Evolutionary conservation across 2,113 vertebrate species (phyloP).

Genomic region (Oncorhynchus keta): DNA sequence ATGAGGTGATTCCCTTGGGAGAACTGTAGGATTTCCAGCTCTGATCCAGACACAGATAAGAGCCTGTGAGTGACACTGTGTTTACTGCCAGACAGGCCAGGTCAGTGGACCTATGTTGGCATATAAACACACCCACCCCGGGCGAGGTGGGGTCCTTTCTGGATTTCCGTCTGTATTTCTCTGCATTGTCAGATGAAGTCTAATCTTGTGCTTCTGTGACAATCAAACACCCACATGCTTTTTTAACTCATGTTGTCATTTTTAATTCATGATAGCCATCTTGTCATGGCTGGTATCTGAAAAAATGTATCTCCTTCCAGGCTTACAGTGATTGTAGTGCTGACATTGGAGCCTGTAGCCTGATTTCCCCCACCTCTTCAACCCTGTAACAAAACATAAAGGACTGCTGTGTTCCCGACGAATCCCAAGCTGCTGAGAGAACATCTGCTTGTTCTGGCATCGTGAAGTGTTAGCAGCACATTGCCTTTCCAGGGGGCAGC

Average conservation of each 20-base stretch:
- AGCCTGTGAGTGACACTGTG: not conserved
- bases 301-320: not conserved
- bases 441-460: constrained; percentile 19
- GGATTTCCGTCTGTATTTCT: too few species aligned
- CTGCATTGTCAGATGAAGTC: not conserved
- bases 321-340: not conserved
- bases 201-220: not conserved
- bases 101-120: not conserved
- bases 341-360: not conserved
- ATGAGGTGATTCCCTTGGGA: not conserved
- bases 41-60: constrained; percentile 5
- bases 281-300: not conserved
- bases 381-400: constrained; percentile 30
- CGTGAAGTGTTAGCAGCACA: constrained; percentile 3
- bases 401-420: constrained; percentile 32
- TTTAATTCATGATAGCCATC: not conserved
- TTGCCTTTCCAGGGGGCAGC: constrained; percentile 8
- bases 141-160: not conserved
- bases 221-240: not conserved
- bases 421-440: constrained; percentile 14
- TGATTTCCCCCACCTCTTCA: constrained; percentile 3
- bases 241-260: too few species aligned
- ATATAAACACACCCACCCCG: not conserved
- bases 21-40: not conserved
- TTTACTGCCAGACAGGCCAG: not conserved